Percentiles rank a stretch among this genome's conserved stretches.
These are phyloP conservation scores for Bombus confusus DNA, from an alignment of 1,140 invertebrate species.

Conservation along the genomic window DNA sequence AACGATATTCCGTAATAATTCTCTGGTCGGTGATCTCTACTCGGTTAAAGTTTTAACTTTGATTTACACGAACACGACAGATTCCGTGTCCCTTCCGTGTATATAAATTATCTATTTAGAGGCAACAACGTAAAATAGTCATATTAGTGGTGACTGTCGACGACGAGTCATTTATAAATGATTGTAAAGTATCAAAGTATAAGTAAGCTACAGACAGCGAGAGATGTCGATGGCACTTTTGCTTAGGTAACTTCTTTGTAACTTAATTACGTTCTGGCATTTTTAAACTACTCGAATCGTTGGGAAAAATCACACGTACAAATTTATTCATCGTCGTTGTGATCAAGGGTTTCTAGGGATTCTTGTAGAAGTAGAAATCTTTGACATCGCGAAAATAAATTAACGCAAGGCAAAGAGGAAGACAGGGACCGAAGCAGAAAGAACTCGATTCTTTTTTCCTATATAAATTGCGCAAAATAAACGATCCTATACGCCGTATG, in stretches of 20 bases:
- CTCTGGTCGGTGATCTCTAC: conserved; percentile 47
- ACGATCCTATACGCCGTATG: neutral
- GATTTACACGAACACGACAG: conserved; percentile 27
- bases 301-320: neutral
- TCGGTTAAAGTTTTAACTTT: neutral
- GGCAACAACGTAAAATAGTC: neutral
- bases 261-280: neutral
- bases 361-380: neutral
- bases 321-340: neutral
- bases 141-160: neutral
- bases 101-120: conserved; percentile 51
- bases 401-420: no score
- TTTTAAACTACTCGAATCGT: neutral
- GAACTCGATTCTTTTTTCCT: neutral
- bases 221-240: neutral
- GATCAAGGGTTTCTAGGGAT: neutral
- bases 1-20: conserved; percentile 30
- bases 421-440: no score
- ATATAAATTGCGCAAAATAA: neutral
- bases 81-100: neutral
- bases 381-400: neutral
- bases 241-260: neutral
- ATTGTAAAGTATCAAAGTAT: neutral
- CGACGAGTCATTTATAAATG: neutral
- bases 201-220: neutral